Percentiles rank a stretch among this genome's conserved stretches.
These are phyloP conservation scores for Guaruba guarouba DNA, from an alignment of 2,113 vertebrate genomes.

Conservation along the genomic window DNA sequence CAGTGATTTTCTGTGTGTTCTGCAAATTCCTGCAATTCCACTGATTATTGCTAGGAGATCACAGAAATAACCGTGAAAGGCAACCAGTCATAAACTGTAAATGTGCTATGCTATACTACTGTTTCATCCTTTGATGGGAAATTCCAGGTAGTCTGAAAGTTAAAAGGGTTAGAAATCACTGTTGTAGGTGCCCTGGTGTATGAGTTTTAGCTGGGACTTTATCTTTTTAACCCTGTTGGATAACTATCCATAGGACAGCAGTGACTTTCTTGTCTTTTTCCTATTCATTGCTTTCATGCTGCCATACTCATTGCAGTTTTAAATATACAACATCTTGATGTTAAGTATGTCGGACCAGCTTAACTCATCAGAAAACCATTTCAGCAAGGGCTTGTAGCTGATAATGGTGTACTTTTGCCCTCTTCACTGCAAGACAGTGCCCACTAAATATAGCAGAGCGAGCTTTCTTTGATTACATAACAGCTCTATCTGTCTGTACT, in stretches of 20 bases:
- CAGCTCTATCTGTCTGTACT: slow-evolving; percentile 23
- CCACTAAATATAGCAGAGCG: slow-evolving; percentile 24
- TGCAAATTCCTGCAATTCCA: slow-evolving; percentile 48
- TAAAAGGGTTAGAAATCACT: neutral
- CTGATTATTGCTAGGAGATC: slow-evolving; percentile 9
- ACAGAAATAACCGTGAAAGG: slow-evolving; percentile 15
- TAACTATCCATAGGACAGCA: neutral
- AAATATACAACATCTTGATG: neutral
- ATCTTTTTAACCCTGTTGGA: neutral
- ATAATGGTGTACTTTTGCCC: slow-evolving; percentile 36
- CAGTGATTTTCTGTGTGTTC: neutral
- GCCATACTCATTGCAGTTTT: neutral
- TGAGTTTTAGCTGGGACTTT: neutral
- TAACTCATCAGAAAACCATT: slow-evolving; percentile 35
- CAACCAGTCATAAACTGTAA: neutral
- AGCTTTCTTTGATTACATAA: slow-evolving; percentile 36
- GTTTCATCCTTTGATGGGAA: neutral
- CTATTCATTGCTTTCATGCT: neutral
- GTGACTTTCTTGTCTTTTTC: neutral
- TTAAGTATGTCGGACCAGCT: neutral
- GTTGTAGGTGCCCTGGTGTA: neutral
- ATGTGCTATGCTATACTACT: neutral
- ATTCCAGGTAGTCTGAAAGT: neutral
- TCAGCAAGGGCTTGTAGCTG: neutral
- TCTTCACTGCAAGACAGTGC: neutral